phyloP scores from a whole-genome alignment of 1,140 invertebrate species.

The Helicoverpa armigera region DNA sequence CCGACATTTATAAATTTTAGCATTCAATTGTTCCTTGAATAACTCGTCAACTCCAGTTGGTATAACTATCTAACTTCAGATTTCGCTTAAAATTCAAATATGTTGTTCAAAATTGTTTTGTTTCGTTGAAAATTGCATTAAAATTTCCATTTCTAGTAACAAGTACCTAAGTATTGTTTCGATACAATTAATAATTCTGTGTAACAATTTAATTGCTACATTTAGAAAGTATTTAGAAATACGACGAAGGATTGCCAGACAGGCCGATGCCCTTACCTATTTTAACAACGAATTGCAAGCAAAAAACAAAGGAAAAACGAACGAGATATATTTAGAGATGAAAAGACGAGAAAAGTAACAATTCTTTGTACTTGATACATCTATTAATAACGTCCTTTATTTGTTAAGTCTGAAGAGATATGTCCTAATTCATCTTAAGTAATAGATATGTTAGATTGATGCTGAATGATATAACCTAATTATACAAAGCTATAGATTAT shows the following conservation, averaged over 20 bases:
- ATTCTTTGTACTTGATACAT: not conserved
- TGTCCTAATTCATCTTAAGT: not conserved
- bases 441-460: slow-evolving; percentile 6
- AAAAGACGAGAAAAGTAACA: not conserved
- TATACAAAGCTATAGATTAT: not conserved
- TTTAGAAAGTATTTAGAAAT: slow-evolving; percentile 4
- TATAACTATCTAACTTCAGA: slow-evolving; percentile 10
- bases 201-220: not conserved
- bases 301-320: too few species aligned
- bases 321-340: too few species aligned
- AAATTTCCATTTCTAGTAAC: not conserved
- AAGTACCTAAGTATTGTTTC: not conserved
- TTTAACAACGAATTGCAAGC: too few species aligned
- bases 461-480: slow-evolving; percentile 1
- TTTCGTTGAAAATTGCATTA: slow-evolving; percentile 12
- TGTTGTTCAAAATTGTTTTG: slow-evolving; percentile 15
- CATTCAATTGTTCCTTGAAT: not conserved
- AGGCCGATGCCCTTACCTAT: too few species aligned
- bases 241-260: slow-evolving; percentile 5
- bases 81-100: not conserved
- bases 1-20: not conserved
- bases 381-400: not conserved
- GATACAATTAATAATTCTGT: not conserved
- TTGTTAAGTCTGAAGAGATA: not conserved
- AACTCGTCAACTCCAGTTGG: not conserved